phyloP scores from a whole-genome alignment of 2,888 invertebrate genomes.

The Eupithecia pulchellata region DNA sequence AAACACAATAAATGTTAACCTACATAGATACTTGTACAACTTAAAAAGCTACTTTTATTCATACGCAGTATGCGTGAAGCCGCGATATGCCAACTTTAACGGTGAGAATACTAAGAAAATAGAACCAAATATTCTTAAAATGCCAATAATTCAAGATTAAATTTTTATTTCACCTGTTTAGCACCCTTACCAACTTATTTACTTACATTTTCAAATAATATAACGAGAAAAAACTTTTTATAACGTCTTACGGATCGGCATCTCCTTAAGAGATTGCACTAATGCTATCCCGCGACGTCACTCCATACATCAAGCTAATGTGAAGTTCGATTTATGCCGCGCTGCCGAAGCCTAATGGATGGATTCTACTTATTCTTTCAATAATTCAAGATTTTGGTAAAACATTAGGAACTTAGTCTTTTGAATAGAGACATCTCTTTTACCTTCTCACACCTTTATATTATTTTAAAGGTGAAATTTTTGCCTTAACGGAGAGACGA shows the following conservation, averaged over 20 bases:
- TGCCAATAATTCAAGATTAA: background rate
- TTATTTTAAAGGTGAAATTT: no score
- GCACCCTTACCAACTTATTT: background rate
- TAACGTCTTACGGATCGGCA: background rate
- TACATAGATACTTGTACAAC: background rate
- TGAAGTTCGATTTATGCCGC: conserved; percentile 70
- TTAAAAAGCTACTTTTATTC: background rate
- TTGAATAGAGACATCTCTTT: no score
- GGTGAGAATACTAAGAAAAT: no score
- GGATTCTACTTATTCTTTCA: conserved; percentile 14
- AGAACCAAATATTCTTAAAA: background rate
- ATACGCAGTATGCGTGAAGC: background rate
- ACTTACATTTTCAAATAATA: background rate
- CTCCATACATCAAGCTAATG: conserved; percentile 78
- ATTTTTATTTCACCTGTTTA: background rate
- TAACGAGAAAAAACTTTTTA: background rate
- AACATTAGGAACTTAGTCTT: background rate
- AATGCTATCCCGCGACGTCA: conserved; percentile 61
- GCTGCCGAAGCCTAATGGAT: conserved; percentile 68
- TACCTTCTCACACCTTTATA: no score
- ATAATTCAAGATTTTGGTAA: conserved; percentile 4
- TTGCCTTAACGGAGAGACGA: no score
- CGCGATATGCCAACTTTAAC: background rate
- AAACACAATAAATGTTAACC: background rate
- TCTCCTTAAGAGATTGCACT: conserved; percentile 59